Percentiles rank a stretch among this genome's conserved stretches.
phyloP scores from a whole-genome alignment of 1,140 invertebrate species.

The Hycleus cichorii region DNA sequence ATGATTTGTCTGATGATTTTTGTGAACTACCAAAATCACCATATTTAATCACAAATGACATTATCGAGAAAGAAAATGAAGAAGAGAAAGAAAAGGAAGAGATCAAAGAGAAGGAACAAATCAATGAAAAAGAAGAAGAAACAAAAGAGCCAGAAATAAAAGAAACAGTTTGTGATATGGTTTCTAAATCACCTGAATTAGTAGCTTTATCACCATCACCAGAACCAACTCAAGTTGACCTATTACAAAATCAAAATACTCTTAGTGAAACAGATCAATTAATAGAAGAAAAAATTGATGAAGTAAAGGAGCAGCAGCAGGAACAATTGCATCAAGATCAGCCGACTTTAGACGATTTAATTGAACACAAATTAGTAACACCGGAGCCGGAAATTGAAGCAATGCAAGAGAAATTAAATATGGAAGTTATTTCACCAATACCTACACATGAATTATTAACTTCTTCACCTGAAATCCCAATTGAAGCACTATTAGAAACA shows the following conservation, averaged over 20 bases:
- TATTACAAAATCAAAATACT: not conserved
- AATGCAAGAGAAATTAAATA: not conserved
- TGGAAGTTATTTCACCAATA: not conserved
- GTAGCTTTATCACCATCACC: no score
- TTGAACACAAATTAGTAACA: no score
- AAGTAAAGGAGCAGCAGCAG: not conserved
- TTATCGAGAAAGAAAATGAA: not conserved
- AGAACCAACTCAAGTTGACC: no score
- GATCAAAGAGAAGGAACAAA: not conserved
- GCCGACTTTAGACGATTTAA: no score
- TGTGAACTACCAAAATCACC: slow-evolving; percentile 21
- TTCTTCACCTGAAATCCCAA: not conserved
- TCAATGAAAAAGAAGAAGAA: not conserved
- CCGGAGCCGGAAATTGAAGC: not conserved
- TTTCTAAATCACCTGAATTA: no score
- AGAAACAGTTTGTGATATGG: not conserved
- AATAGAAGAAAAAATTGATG: not conserved
- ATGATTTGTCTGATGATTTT: slow-evolving; percentile 17
- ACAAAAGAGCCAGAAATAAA: slow-evolving; percentile 2
- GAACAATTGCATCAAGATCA: not conserved
- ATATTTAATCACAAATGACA: slow-evolving; percentile 11
- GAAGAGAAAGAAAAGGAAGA: not conserved
- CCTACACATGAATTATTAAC: slow-evolving; percentile 1
- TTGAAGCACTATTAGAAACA: not conserved
- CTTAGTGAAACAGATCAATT: not conserved